Base-by-base conservation (phyloP, 2,888 invertebrate genomes). In the Anodontia alba region DNA sequence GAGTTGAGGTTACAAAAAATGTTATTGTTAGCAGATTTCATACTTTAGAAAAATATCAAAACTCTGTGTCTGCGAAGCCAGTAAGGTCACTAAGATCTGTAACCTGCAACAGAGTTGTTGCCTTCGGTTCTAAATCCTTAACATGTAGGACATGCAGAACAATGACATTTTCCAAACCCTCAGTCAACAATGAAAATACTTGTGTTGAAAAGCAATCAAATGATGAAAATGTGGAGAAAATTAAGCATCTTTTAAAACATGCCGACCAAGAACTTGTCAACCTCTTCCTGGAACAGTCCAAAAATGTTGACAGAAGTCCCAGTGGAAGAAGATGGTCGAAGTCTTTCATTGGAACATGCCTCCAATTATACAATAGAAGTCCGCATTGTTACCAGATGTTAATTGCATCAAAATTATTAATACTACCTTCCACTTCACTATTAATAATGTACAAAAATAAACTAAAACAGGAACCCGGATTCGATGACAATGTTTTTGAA, bases 371-470 rank as follows among this genome's bases (percentile, higher is more conserved):
- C 23, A 80, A 73, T n/a, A 26, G 75, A 57, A 76, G 76, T 68
- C 80, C 80, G 15, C 72, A 81, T 29, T 49, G 73, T 66, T 77
- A 81, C 71, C 51, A 77, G 51, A 23, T 71, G 33, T 70, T 81
- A 67, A 5, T 31, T 29, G 23, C 8, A 29, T 57, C 57, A 29
- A 54, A 67, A 36, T 31, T 81, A 7, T 43, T 76, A 29, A 20
- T 74, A 10, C 66, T 81, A 0, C 81, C 77, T 31, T 81, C 77
- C 49, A 46, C 26, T 20, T 71, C 73, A 10, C 31, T 38, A 20
- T n/a, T 76, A 10, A 76, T 80, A 17, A 17, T 76, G 46, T 76
- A 76, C 36, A 71, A 74, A 73, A 80, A 80, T 73, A 46, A 17
- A 68, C n/a, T 80, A 31, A 80, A 67, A n/a, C 76, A 80, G 57